These are phyloP conservation scores for Ophiodon elongatus DNA, from an alignment of 2,113 vertebrate species.

Conservation along the genomic window DNA sequence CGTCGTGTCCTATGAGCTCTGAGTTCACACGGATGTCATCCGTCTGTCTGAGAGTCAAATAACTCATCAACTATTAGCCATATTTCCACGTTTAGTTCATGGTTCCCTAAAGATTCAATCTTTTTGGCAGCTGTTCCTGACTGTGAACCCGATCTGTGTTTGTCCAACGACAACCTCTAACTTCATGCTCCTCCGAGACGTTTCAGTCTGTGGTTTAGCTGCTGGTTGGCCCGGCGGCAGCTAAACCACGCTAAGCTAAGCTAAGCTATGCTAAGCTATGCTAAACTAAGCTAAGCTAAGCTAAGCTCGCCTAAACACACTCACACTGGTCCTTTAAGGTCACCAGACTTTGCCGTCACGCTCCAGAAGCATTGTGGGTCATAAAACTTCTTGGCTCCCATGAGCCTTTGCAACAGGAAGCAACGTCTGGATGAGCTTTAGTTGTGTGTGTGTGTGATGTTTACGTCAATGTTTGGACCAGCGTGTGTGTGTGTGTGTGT, in stretches of 20 bases:
- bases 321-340: constrained; percentile 33
- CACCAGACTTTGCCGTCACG: constrained; percentile 30
- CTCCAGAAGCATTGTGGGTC: constrained; percentile 32
- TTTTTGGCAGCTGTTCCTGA: too few species aligned
- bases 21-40: constrained; percentile 2
- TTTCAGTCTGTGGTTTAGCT: too few species aligned
- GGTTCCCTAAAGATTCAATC: not conserved
- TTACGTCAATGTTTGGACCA: too few species aligned
- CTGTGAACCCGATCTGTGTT: too few species aligned
- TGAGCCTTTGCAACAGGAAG: constrained; percentile 62
- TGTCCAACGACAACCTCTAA: too few species aligned
- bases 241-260: not conserved
- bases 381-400: constrained; percentile 43
- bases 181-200: too few species aligned
- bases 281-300: not conserved
- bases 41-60: not conserved
- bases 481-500: constrained; percentile 38
- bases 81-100: not conserved
- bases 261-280: not conserved
- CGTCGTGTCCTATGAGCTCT: not conserved
- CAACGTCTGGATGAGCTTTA: constrained; percentile 53
- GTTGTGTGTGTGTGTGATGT: constrained; percentile 49
- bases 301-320: not conserved
- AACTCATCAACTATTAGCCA: not conserved
- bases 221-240: too few species aligned